Evolutionary conservation across 1,140 invertebrate genomes (phyloP), one percentile per base, ranked within the genome.

Genomic region (Lysiphlebus fabarum): DNA sequence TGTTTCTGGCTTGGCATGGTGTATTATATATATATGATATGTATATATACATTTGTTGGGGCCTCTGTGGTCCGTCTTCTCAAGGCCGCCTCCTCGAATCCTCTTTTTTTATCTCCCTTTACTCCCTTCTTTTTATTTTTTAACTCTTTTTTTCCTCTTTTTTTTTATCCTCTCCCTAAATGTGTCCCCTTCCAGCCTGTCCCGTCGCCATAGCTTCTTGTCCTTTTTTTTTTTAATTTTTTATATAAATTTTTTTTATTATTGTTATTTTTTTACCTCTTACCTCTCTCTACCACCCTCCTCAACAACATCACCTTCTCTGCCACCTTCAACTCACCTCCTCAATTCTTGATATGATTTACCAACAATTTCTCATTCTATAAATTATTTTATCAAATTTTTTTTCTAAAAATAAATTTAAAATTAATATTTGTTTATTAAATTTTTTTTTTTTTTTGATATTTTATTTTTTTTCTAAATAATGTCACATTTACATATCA

Each of bases 11-110:
- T 26, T 26, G 17, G 17, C n/a, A n/a, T n/a, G n/a, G n/a, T n/a
- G n/a, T n/a, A n/a, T n/a, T n/a, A n/a, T n/a, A n/a, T n/a, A n/a
- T n/a, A n/a, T n/a, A n/a, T n/a, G n/a, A n/a, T n/a, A n/a, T n/a
- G n/a, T n/a, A n/a, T 65, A 61, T 67, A 42, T 56, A 47, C 55
- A 48, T 44, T 58, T 26, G 45, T 38, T 58, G 66, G 50, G 49
- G 53, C 66, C 67, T 67, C 64, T 56, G 67, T 70, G 69, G 70
- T 73, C 66, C 72, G 71, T 70, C 69, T 70, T 77, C 75, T 78
- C 75, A 78, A 77, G 75, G 76, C 74, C 77, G 75, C 69, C 73
- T 72, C 72, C 69, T 77, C 70, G 65, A 68, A 72, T 69, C 71
- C 67, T 67, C 65, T 63, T 53, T 66, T 56, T 61, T 42, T 59